A percentile compares a stretch with the other conserved stretches of the same genome.
phyloP scores from a whole-genome alignment of 2,113 vertebrate species.

The Oncorhynchus gorbuscha region DNA sequence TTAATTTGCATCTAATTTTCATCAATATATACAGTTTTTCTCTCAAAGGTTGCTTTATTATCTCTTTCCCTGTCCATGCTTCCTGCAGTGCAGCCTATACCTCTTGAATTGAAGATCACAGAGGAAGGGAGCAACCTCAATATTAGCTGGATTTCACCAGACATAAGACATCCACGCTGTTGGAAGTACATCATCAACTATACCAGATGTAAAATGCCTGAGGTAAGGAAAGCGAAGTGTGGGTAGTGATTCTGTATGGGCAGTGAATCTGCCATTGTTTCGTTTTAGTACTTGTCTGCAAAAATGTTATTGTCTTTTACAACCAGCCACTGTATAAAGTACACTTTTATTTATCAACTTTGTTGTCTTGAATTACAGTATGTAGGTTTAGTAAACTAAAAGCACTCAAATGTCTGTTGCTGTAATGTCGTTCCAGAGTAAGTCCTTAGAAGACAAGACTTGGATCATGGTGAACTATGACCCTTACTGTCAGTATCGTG shows the following conservation, averaged over 20 bases:
- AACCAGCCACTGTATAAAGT: no score
- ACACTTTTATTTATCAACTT: no score
- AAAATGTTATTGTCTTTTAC: no score
- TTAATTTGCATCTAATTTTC: no score
- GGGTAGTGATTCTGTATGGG: not conserved
- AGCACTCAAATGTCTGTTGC: no score
- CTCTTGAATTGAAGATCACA: not conserved
- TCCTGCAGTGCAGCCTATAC: not conserved
- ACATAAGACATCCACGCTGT: not conserved
- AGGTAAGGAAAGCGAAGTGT: not conserved
- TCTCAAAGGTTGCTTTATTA: no score
- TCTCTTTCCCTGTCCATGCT: not conserved
- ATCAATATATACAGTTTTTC: no score
- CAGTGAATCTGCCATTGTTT: no score
- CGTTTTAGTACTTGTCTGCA: no score
- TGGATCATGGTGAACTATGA: accelerated
- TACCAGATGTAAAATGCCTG: not conserved
- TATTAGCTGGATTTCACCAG: not conserved
- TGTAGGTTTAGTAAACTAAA: no score
- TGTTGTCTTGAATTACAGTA: no score
- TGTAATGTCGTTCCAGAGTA: not conserved
- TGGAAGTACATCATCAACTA: not conserved
- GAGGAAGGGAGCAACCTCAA: not conserved
- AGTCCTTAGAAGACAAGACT: accelerated
- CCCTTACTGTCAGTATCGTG: slow-evolving; percentile 4